Evolutionary conservation across 2,113 vertebrate genomes (phyloP), one percentile per base, ranked within the genome.

Genomic region (Labeo catla): DNA sequence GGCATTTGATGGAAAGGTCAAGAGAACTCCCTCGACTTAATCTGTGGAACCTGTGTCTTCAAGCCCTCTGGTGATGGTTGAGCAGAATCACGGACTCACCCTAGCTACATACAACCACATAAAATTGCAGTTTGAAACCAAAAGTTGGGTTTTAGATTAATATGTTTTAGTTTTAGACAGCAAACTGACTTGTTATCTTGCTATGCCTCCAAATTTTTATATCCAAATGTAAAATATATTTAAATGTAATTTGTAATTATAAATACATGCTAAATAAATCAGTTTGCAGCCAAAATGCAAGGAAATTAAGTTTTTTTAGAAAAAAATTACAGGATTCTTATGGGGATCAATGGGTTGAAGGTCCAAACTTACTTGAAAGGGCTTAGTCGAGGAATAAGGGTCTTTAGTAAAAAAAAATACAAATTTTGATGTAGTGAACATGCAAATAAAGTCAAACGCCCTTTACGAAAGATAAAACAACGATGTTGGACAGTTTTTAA

Each of bases 1-100:
- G 94, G 84, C 93, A 93, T 95, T 95, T 93, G 90, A 89, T 88
- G 72, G 83, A 94, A 95, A 95, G 94, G 94, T 95, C 94, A 93
- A 92, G 93, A 93, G 91, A 94, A 94, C 90, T 92, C 88, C 91
- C 87, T 82, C 68, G 86, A 87, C 91, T 89, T 92, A 91, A 94
- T 93, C 89, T 86, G 81, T 73, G 50, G 90, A 94, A 93, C 92
- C 92, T 92, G 91, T 84, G 89, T 36, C 90, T 90, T 43, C 63
- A 79, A 78, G 87, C 79, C 87, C 86, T 87, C 84, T 77, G 70
- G 82, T 83, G 63, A 87, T 47, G 34, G 68, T 21, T 21, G 16
- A 79, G 52, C 68, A 78, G 43, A 70, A 76, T 61, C 45, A 66
- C n/a, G 15, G n/a, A 74, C n/a, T 52, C 70, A 21, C 9, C 2